Percentiles rank a stretch among this genome's conserved stretches.
phyloP scores from a whole-genome alignment of 1,140 invertebrate genomes.

The Wiebesia pumilae region DNA sequence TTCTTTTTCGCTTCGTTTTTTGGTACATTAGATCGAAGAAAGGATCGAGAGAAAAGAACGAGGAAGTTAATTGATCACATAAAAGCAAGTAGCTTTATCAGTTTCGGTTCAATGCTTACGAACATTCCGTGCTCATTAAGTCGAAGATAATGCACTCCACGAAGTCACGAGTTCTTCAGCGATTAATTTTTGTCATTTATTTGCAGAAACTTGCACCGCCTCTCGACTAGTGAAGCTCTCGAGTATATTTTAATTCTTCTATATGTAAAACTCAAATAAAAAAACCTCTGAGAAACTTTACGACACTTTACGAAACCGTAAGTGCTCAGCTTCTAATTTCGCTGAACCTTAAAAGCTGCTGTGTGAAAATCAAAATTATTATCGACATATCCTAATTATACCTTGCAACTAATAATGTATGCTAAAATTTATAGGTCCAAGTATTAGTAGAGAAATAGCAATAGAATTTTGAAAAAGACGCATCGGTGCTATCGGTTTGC shows the following conservation, averaged over 20 bases:
- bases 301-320: neutral
- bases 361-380: neutral
- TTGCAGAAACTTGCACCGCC: slow-evolving; percentile 1
- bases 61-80: neutral
- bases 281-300: neutral
- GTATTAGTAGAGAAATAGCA: no score
- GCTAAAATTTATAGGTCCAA: no score
- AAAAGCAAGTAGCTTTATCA: slow-evolving; percentile 10
- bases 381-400: neutral
- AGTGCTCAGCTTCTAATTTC: neutral
- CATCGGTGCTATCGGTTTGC: no score
- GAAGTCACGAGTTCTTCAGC: slow-evolving; percentile 22
- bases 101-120: slow-evolving; percentile 1
- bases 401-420: no score
- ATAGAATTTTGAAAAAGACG: no score
- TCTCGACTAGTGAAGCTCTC: no score
- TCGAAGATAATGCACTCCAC: slow-evolving; percentile 13
- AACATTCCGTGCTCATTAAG: slow-evolving; percentile 23
- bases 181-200: slow-evolving; percentile 45
- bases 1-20: neutral
- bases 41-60: neutral
- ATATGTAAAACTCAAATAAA: slow-evolving; percentile 10
- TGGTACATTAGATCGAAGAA: neutral
- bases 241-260: neutral
- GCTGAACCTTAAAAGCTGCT: no score